These are phyloP conservation scores for Pristionchus mayeri DNA, from an alignment of 2,888 invertebrate genomes.

Conservation along the genomic window DNA sequence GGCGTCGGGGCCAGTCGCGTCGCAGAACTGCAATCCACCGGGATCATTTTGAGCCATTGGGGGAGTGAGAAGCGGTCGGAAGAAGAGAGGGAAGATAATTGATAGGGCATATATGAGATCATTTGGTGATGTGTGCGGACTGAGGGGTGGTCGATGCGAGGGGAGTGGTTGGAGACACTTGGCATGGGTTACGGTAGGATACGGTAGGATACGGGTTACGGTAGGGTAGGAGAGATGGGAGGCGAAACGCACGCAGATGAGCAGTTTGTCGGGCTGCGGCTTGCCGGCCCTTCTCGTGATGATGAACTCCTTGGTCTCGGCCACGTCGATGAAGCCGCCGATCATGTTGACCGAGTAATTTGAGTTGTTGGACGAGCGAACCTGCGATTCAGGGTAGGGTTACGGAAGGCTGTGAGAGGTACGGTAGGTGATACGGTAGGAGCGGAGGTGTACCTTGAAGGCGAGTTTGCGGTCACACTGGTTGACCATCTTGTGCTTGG, in stretches of 20 bases:
- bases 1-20: neutral
- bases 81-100: too few species aligned
- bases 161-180: too few species aligned
- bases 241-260: neutral
- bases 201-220: too few species aligned
- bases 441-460: constrained; percentile 8
- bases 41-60: too few species aligned
- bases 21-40: constrained; percentile 46
- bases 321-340: constrained; percentile 15
- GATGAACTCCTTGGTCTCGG: neutral
- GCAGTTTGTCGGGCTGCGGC: constrained; percentile 4
- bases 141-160: too few species aligned
- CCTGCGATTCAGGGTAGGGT: neutral
- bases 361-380: constrained; percentile 32
- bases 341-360: constrained; percentile 32
- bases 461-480: constrained; percentile 42
- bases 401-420: neutral
- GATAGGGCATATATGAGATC: too few species aligned
- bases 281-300: constrained; percentile 43
- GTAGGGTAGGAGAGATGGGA: too few species aligned
- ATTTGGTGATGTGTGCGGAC: neutral
- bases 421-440: neutral
- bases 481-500: constrained; percentile 35
- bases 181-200: too few species aligned
- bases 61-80: too few species aligned